A percentile compares a stretch with the other conserved stretches of the same genome.
These are phyloP conservation scores for Galbula dea DNA, from an alignment of 2,113 vertebrate species.

Conservation along the genomic window DNA sequence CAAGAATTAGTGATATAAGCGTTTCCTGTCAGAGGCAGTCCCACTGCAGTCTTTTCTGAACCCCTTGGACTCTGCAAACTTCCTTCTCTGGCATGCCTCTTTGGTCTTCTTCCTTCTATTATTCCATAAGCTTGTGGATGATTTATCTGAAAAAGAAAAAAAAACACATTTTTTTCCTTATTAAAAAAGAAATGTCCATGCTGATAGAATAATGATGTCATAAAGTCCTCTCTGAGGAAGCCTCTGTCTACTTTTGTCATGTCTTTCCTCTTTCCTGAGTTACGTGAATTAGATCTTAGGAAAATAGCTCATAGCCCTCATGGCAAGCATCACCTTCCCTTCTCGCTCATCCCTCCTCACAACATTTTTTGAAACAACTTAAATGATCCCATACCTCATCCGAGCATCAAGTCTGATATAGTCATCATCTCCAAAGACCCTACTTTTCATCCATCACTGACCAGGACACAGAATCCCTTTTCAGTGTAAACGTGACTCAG, in stretches of 20 bases:
- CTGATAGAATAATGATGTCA: background rate
- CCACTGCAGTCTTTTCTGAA: conserved; percentile 16
- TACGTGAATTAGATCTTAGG: background rate
- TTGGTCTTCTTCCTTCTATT: background rate
- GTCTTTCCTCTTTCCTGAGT: background rate
- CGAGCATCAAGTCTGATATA: background rate
- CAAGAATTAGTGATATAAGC: background rate
- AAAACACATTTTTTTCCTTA: background rate
- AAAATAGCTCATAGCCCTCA: background rate
- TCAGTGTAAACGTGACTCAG: background rate
- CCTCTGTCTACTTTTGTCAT: background rate
- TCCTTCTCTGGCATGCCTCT: conserved; percentile 33
- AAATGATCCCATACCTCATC: background rate
- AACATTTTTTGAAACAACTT: background rate
- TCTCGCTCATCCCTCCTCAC: background rate
- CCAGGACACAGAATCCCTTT: background rate
- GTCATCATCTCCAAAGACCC: background rate
- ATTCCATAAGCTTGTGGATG: conserved; percentile 14
- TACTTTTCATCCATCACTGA: background rate
- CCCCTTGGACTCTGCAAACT: background rate
- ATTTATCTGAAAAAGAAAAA: background rate
- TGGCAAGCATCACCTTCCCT: background rate
- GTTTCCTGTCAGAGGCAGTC: background rate
- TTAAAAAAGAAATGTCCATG: background rate
- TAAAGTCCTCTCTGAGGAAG: background rate